These are phyloP conservation scores for Thymallus thymallus DNA, from an alignment of 2,113 vertebrate species.

Conservation along the genomic window DNA sequence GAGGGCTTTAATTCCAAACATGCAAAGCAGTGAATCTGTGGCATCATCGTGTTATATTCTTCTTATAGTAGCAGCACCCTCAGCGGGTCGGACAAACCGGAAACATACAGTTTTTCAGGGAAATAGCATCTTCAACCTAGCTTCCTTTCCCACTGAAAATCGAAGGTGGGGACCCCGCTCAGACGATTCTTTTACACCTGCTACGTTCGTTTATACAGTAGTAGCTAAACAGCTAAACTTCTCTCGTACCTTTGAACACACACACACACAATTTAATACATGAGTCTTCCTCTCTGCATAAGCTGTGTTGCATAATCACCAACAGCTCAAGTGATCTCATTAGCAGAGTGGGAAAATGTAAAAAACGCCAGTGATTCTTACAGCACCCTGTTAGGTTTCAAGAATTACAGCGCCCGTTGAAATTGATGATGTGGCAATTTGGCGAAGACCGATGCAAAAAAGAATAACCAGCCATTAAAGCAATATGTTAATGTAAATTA, in stretches of 20 bases:
- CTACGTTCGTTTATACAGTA: neutral
- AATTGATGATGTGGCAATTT: constrained; percentile 15
- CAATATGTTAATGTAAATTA: constrained; percentile 47
- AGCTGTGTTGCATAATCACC: constrained; percentile 3
- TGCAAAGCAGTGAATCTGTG: constrained; percentile 17
- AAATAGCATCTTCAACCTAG: too few species aligned
- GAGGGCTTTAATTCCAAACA: constrained; percentile 35
- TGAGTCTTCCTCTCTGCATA: neutral
- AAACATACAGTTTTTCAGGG: too few species aligned
- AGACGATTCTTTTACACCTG: too few species aligned
- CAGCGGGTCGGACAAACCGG: too few species aligned
- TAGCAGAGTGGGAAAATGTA: neutral
- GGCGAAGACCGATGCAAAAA: constrained; percentile 10
- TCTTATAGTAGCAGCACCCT: too few species aligned
- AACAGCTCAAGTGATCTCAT: constrained; percentile 16
- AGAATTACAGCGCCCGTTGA: neutral
- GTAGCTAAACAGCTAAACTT: neutral
- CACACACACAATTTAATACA: neutral
- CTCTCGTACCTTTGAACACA: neutral
- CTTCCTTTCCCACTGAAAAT: too few species aligned
- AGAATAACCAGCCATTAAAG: constrained; percentile 24
- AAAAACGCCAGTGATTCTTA: neutral
- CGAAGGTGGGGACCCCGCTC: too few species aligned
- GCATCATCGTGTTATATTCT: constrained; percentile 1
- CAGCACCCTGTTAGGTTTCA: constrained; percentile 12